Conservation (phyloP, 1,140 invertebrate species). For the Caenorhabditis latens region DNA sequence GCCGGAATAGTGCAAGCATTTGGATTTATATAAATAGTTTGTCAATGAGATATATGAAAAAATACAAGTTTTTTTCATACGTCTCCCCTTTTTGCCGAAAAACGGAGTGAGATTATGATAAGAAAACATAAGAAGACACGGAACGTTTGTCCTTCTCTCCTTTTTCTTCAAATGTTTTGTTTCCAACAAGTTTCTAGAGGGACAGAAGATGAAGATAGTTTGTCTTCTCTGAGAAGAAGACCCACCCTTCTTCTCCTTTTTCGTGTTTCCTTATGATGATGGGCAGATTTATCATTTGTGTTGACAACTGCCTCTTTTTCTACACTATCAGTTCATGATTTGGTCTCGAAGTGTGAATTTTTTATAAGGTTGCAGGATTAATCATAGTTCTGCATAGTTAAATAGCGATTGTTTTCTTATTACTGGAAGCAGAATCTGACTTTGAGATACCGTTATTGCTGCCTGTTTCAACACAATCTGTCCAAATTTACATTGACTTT, state of each 20-base stretch:
- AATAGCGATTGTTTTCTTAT: no score
- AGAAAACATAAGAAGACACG: no score
- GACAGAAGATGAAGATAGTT: constrained; percentile 5
- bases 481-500: no score
- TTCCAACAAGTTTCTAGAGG: constrained; percentile 40
- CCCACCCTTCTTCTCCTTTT: constrained; percentile 38
- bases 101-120: constrained; percentile 37
- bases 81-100: neutral
- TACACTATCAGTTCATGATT: neutral
- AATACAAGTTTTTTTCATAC: constrained; percentile 49
- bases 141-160: constrained; percentile 38
- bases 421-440: no score
- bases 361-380: neutral
- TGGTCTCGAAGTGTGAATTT: neutral
- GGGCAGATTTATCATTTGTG: constrained; percentile 10
- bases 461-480: no score
- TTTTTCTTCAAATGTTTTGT: constrained; percentile 13
- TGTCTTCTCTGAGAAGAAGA: neutral
- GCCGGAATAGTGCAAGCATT: constrained; percentile 19
- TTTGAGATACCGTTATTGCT: no score
- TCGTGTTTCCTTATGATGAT: constrained; percentile 45
- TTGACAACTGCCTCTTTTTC: constrained; percentile 28
- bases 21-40: constrained; percentile 41
- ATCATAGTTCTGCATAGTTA: neutral
- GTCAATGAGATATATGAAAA: constrained; percentile 5